These are phyloP conservation scores for Hetaerina americana DNA, from an alignment of 1,140 invertebrate genomes.

Conservation along the genomic window DNA sequence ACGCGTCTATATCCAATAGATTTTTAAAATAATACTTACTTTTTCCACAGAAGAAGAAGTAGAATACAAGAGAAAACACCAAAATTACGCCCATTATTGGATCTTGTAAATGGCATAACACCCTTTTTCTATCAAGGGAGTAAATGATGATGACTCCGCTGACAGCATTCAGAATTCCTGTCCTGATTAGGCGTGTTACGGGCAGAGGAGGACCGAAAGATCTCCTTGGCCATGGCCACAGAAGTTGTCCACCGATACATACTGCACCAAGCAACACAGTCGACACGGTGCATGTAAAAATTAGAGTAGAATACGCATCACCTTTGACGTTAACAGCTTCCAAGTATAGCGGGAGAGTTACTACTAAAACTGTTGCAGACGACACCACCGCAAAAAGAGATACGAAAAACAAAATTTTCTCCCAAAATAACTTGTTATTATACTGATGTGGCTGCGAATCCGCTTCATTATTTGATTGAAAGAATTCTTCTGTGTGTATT, in stretches of 20 bases:
- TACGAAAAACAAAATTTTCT: slow-evolving; percentile 8
- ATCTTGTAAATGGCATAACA: slow-evolving; percentile 44
- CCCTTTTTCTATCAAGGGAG: slow-evolving; percentile 30
- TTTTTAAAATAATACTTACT: slow-evolving; percentile 30
- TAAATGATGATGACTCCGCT: slow-evolving; percentile 18
- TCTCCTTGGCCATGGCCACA: not conserved
- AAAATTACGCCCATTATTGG: slow-evolving; percentile 41
- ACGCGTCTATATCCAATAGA: not conserved
- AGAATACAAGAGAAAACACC: slow-evolving; percentile 41
- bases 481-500: not conserved
- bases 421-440: slow-evolving; percentile 4
- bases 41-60: slow-evolving; percentile 45
- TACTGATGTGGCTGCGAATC: not conserved
- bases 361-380: slow-evolving; percentile 9
- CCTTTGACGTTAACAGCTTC: slow-evolving; percentile 11
- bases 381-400: slow-evolving; percentile 3
- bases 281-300: slow-evolving; percentile 8
- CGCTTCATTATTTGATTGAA: not conserved
- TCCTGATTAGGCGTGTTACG: slow-evolving; percentile 12
- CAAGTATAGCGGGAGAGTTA: slow-evolving; percentile 12
- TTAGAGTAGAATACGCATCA: slow-evolving; percentile 10
- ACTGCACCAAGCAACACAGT: slow-evolving; percentile 5
- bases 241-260: slow-evolving; percentile 7
- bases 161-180: slow-evolving; percentile 17
- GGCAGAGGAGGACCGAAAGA: slow-evolving; percentile 13